Conservation (phyloP, 2,888 invertebrate genomes). For the Didymodactylos carnosus region DNA sequence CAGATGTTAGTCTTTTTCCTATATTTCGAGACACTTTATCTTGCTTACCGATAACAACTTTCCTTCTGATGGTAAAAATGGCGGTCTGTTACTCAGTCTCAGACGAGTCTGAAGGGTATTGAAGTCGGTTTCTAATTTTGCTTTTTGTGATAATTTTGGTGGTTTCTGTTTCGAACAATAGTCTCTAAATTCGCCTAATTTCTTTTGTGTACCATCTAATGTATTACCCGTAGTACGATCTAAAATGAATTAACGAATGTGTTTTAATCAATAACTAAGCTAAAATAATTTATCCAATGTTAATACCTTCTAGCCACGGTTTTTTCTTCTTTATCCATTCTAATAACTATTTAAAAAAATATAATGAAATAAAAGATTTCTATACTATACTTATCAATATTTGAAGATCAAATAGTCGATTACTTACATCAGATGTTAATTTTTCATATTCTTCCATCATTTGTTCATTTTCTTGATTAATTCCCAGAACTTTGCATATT, state of each 20-base stretch:
- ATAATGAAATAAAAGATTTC: too few relatives aligned
- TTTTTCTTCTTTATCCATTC: not conserved
- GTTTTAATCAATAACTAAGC: too few relatives aligned
- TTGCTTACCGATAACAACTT: constrained; percentile 86
- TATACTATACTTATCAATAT: too few relatives aligned
- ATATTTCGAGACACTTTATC: too few relatives aligned
- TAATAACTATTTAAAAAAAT: not conserved
- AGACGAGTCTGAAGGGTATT: constrained; percentile 97
- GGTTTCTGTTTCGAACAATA: constrained; percentile 97
- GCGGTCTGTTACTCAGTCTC: constrained; percentile 87
- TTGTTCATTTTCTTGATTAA: constrained; percentile 98
- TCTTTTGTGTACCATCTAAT: constrained; percentile 77
- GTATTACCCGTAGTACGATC: constrained; percentile 44
- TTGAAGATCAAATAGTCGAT: too few relatives aligned
- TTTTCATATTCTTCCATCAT: constrained; percentile 99
- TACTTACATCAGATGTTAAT: constrained; percentile 89
- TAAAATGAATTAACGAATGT: constrained; percentile 54
- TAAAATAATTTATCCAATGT: too few relatives aligned
- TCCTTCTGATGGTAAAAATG: constrained; percentile 96
- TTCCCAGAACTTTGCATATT: constrained; percentile 97
- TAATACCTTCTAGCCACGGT: not conserved
- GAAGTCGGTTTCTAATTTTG: constrained; percentile 94
- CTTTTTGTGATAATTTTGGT: constrained; percentile 95
- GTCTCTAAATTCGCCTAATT: constrained; percentile 92
- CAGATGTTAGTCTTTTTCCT: not conserved